phyloP scores from a whole-genome alignment of 2,888 invertebrate species.

The Cephalotes varians region DNA sequence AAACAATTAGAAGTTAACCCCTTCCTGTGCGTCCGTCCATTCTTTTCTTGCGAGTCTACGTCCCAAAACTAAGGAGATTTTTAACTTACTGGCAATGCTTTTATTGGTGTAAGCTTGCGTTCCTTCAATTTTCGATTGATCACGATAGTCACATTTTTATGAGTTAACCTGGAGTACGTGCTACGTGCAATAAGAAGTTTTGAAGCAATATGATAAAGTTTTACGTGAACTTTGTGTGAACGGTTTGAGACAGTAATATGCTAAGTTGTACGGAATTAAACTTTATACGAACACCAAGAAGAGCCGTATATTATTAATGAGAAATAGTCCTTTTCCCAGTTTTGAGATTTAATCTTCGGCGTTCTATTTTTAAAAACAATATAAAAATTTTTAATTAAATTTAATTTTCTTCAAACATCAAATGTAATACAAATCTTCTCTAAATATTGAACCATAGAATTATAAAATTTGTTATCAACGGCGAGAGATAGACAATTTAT shows the following conservation, averaged over 20 bases:
- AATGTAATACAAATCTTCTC: background rate
- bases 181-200: conserved; percentile 22
- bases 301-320: conserved; percentile 39
- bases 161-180: background rate
- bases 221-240: conserved; percentile 26
- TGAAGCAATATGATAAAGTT: conserved; percentile 23
- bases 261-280: conserved; percentile 26
- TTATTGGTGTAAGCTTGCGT: background rate
- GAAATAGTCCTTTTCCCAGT: conserved; percentile 23
- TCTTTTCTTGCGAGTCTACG: conserved; percentile 81
- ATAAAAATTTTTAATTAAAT: background rate
- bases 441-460: background rate
- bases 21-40: conserved; percentile 77
- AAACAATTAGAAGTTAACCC: conserved; percentile 86
- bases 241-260: conserved; percentile 29
- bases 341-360: conserved; percentile 11
- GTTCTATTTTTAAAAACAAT: background rate
- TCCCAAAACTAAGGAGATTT: conserved; percentile 75
- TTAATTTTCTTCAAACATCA: background rate
- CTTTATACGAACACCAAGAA: conserved; percentile 47
- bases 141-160: background rate
- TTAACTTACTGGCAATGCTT: conserved; percentile 43
- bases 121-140: conserved; percentile 4
- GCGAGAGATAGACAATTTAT: background rate
- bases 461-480: background rate